A percentile compares a stretch with the other conserved stretches of the same genome.
phyloP scores from a whole-genome alignment of 2,888 invertebrate genomes.

The Bombylius discolor region DNA sequence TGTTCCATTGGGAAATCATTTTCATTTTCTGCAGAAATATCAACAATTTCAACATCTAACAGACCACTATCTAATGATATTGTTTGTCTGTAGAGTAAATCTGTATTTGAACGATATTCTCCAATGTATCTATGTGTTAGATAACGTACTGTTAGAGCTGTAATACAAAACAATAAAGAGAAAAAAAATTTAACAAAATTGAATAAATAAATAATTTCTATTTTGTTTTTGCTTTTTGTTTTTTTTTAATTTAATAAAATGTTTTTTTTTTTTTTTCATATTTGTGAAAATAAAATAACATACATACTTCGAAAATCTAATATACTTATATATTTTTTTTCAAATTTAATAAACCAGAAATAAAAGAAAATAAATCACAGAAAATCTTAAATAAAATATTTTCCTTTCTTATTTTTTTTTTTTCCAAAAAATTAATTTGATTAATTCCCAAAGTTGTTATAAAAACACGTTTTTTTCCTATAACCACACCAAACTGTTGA shows the following conservation, averaged over 20 bases:
- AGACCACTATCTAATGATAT: slow-evolving; percentile 53
- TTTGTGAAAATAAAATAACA: too few relatives aligned
- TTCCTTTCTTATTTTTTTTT: background rate
- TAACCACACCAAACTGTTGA: background rate
- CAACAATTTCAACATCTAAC: slow-evolving; percentile 65
- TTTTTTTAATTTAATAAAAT: too few relatives aligned
- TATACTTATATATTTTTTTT: too few relatives aligned
- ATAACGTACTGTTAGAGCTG: slow-evolving; percentile 66
- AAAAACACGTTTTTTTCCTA: background rate
- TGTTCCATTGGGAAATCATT: slow-evolving; percentile 46
- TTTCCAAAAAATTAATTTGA: background rate
- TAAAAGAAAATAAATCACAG: too few relatives aligned
- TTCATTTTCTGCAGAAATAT: slow-evolving; percentile 58
- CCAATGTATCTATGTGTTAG: slow-evolving; percentile 65
- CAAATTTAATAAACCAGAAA: too few relatives aligned
- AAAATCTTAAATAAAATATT: too few relatives aligned
- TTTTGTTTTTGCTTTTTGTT: too few relatives aligned
- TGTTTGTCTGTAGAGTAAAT: slow-evolving; percentile 62
- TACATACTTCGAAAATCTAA: too few relatives aligned
- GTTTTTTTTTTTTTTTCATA: too few relatives aligned
- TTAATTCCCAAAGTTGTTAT: background rate
- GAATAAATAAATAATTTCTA: too few relatives aligned
- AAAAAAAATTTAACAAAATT: background rate
- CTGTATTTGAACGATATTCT: slow-evolving; percentile 71
- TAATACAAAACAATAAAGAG: slow-evolving; percentile 34